Base-by-base conservation (phyloP, 2,113 vertebrate genomes). In the Chionis minor region DNA sequence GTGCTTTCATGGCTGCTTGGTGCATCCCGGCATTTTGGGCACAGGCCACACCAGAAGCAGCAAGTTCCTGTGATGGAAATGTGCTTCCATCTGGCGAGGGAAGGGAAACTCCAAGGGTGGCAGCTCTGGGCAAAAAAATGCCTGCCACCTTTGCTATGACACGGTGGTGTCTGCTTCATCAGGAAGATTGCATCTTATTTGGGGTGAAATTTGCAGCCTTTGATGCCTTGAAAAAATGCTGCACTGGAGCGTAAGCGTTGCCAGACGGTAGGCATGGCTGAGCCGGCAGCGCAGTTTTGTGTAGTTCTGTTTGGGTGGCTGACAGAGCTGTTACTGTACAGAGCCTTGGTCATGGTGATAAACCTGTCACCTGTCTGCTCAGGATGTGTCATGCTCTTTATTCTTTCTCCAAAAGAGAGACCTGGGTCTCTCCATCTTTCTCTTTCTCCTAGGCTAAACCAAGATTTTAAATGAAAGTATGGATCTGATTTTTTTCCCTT, bases 111-210 rank as follows among this genome's bases (percentile, higher is more conserved):
- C n/a, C 21, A 44, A 14, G 14, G 10, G 4, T 7, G 4, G 33
- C 33, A 54, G 51, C 30, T 30, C 28, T 13, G 12, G 18, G 20
- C 30, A 78, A 63, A 33, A 16, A 59, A n/a, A 30, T 0, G 4
- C 27, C 40, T 2, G 1, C 42, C 17, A 23, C 28, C 24, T 75
- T 71, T 75, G 54, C 69, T 61, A 8, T 4, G 10, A 11, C 3
- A 9, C 1, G 3, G 35, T 2, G 1, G 12, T 18, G 33, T 45
- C 35, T 0, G 0, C 38, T 84, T 77, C 32, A 4, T 71, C 38
- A 58, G 38, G 49, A 77, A 69, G 14, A 24, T 21, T 1, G 1
- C 22, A 14, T 38, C 74, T 81, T 4, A 24, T 54, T 32, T 66
- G 47, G 20, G 19, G n/a, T 66, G 54, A 77, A 81, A 62, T 81